These are phyloP conservation scores for Myotis vivesi DNA, from an alignment of 2,797 vertebrate genomes.

Conservation along the genomic window DNA sequence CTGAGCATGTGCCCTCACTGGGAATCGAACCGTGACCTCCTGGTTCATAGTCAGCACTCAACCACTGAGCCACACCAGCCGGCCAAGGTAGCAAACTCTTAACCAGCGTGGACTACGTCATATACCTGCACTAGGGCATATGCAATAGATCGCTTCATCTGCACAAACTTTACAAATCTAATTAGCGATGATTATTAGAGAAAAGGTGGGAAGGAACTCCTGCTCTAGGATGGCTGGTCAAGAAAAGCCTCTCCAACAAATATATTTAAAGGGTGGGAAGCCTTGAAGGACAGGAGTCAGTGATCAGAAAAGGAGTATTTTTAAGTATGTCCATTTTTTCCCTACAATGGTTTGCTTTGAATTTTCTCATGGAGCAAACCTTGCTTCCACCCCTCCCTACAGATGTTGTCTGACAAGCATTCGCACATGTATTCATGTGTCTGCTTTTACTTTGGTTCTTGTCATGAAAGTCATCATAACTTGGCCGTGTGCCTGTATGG, in stretches of 20 bases:
- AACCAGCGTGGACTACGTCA: not conserved
- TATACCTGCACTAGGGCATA: rapidly evolving
- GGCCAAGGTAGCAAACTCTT: not conserved
- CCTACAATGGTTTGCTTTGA: not conserved
- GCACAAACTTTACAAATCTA: not conserved
- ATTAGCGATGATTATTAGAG: not conserved
- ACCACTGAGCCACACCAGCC: too few species aligned
- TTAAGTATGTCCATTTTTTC: not conserved
- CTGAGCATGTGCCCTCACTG: too few species aligned
- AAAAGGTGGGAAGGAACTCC: not conserved
- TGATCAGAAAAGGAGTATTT: not conserved
- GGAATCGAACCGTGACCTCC: too few species aligned
- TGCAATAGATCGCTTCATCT: not conserved
- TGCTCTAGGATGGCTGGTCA: not conserved
- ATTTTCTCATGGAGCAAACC: not conserved
- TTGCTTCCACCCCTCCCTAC: not conserved
- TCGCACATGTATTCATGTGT: not conserved
- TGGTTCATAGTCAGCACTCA: too few species aligned
- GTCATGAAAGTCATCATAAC: not conserved
- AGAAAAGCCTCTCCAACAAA: not conserved
- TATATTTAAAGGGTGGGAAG: not conserved
- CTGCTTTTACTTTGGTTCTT: not conserved
- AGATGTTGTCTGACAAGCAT: not conserved
- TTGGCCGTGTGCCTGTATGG: rapidly evolving
- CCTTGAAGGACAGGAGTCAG: not conserved